Evolutionary conservation across 2,797 vertebrate species (phyloP).

Genomic region (Betta splendens): DNA sequence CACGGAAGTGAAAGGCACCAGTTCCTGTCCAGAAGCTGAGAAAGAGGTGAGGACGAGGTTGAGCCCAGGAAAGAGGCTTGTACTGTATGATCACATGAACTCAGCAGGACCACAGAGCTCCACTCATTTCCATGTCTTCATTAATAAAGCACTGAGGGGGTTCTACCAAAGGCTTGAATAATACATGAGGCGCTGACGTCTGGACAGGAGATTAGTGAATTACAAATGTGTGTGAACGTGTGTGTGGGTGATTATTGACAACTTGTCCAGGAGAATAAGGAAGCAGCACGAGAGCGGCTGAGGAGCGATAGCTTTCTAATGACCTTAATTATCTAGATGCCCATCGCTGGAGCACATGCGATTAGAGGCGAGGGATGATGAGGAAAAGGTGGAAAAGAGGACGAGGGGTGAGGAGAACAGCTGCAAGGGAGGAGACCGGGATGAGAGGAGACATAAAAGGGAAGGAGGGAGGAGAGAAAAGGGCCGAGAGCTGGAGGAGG

Average conservation of each 20-base stretch:
- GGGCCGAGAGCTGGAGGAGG: no score
- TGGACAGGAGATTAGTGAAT: slow-evolving; percentile 43
- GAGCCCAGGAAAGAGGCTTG: no score
- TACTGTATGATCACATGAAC: slow-evolving; percentile 11
- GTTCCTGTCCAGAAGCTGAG: no score
- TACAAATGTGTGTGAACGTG: slow-evolving; percentile 19
- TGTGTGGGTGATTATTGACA: slow-evolving; percentile 30
- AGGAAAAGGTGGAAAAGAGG: background rate
- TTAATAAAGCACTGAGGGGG: slow-evolving; percentile 51
- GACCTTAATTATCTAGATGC: slow-evolving; percentile 59
- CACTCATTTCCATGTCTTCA: slow-evolving; percentile 43
- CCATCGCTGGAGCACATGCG: slow-evolving; percentile 33
- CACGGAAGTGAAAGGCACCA: no score
- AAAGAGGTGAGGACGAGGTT: slow-evolving; percentile 3
- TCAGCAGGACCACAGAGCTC: background rate
- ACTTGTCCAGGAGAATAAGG: slow-evolving; percentile 34
- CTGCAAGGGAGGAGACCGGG: background rate
- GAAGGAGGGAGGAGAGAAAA: background rate
- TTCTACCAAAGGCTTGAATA: slow-evolving; percentile 36
- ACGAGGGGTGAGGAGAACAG: background rate
- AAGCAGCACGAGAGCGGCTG: slow-evolving; percentile 49
- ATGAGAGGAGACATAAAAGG: background rate
- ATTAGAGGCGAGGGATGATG: slow-evolving; percentile 31
- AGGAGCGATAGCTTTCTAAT: slow-evolving; percentile 60
- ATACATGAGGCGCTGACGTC: slow-evolving; percentile 45